Percentiles rank a stretch among this genome's conserved stretches.
Evolutionary conservation across 2,113 vertebrate genomes (phyloP).

Genomic region (Caretta caretta): DNA sequence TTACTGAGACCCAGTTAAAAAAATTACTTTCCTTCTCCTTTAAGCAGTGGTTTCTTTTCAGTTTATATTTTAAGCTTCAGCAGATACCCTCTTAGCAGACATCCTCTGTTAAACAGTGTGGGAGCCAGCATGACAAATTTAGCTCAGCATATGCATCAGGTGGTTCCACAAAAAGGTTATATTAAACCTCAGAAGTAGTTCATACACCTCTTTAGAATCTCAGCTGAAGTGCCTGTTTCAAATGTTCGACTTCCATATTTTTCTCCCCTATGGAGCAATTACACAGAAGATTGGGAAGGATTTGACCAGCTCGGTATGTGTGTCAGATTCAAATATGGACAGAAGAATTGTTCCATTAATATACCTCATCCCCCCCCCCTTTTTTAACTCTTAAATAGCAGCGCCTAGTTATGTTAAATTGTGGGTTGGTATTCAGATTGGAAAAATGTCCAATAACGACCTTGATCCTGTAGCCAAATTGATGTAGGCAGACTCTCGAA

Average conservation of each 20-base stretch:
- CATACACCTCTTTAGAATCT: background rate
- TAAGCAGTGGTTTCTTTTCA: background rate
- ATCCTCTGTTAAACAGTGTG: background rate
- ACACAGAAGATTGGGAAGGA: too few relatives aligned
- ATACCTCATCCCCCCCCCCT: too few relatives aligned
- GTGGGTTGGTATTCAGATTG: too few relatives aligned
- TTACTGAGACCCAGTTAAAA: background rate
- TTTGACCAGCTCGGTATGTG: too few relatives aligned
- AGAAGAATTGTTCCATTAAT: too few relatives aligned
- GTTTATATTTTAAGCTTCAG: background rate
- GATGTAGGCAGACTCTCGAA: too few relatives aligned
- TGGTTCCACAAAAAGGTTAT: background rate
- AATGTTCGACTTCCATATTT: background rate
- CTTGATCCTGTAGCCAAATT: too few relatives aligned
- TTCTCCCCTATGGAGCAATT: background rate
- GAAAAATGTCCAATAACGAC: too few relatives aligned
- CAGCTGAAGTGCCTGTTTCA: background rate
- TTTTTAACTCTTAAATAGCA: too few relatives aligned
- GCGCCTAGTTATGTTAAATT: too few relatives aligned
- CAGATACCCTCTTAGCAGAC: background rate
- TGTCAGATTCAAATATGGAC: too few relatives aligned
- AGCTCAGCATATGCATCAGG: fast-evolving
- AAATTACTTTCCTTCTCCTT: background rate
- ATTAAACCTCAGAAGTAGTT: background rate
- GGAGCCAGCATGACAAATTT: background rate